These are phyloP conservation scores for Ptilonorhynchus violaceus DNA, from an alignment of 2,113 vertebrate species.

Conservation along the genomic window DNA sequence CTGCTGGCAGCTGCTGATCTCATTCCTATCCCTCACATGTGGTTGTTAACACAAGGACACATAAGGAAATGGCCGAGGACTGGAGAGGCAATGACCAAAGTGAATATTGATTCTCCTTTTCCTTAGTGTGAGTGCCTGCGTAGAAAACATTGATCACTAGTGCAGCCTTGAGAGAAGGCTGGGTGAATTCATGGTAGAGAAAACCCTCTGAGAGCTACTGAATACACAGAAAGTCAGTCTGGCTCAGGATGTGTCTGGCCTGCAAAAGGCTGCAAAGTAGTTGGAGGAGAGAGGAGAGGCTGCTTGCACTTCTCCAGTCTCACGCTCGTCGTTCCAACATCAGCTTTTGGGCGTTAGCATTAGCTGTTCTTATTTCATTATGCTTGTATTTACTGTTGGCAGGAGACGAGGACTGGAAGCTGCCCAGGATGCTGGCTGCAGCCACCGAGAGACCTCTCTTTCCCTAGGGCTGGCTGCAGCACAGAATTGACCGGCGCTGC, in stretches of 20 bases:
- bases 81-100: neutral
- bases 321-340: neutral
- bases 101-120: neutral
- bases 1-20: neutral
- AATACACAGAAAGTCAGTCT: neutral
- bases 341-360: neutral
- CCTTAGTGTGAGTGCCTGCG: neutral
- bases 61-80: neutral
- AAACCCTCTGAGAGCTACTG: neutral
- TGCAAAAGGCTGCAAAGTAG: neutral
- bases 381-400: slow-evolving; percentile 11
- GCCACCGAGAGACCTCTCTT: neutral
- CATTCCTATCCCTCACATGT: neutral
- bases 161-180: neutral
- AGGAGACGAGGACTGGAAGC: neutral
- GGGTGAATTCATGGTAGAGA: neutral
- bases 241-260: neutral
- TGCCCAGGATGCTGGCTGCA: neutral
- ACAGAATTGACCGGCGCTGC: neutral
- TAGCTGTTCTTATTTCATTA: neutral
- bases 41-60: neutral
- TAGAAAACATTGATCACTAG: neutral
- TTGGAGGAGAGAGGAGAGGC: neutral
- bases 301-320: neutral
- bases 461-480: neutral